These are phyloP conservation scores for Zaprionus lachaisei DNA, from an alignment of 1,140 invertebrate species.

Conservation along the genomic window DNA sequence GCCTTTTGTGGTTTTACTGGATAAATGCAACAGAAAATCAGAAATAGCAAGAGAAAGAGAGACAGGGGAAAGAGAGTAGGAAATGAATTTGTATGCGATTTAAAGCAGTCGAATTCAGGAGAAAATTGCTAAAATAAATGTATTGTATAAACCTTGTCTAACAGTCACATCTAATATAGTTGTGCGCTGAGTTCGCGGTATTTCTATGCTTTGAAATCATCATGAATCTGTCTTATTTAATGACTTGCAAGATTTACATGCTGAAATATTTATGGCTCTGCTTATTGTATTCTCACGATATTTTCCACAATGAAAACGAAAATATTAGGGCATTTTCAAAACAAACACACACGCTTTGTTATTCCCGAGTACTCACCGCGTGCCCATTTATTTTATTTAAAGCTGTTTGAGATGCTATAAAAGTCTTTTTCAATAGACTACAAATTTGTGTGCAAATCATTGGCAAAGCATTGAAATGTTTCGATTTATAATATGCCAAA, in stretches of 20 bases:
- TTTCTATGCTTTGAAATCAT: constrained; percentile 16
- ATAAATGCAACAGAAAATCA: neutral
- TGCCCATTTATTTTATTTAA: constrained; percentile 8
- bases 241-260: constrained; percentile 29
- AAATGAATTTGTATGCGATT: neutral
- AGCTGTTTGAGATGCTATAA: neutral
- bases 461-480: neutral
- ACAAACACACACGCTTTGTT: neutral
- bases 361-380: neutral
- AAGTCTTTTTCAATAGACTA: neutral
- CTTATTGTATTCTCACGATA: constrained; percentile 11
- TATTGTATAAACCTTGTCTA: neutral
- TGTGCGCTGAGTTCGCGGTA: neutral
- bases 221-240: constrained; percentile 20
- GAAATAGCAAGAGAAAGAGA: neutral
- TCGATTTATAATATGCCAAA: neutral
- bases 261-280: constrained; percentile 25
- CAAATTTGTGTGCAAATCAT: neutral
- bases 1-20: constrained; percentile 23
- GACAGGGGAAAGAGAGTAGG: neutral
- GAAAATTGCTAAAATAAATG: neutral
- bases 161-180: neutral
- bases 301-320: constrained; percentile 1
- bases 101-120: neutral
- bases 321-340: constrained; percentile 3